These are phyloP conservation scores for Apodemia duryi DNA, from an alignment of 2,888 invertebrate species.

Conservation along the genomic window DNA sequence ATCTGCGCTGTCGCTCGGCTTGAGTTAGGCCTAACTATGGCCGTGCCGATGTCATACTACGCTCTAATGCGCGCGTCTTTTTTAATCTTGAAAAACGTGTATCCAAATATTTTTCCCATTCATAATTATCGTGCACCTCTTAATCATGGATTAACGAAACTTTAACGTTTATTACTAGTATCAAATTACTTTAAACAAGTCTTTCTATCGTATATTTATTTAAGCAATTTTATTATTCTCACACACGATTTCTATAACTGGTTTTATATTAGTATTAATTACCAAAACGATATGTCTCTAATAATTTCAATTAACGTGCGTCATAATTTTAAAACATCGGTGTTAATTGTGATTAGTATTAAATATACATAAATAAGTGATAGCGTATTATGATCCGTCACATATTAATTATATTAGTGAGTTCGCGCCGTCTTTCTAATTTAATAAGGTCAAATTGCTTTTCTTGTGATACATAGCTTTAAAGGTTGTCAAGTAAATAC, in stretches of 20 bases:
- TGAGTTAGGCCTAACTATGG: conserved; percentile 66
- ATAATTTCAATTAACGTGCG: background rate
- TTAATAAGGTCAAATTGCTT: too few species aligned
- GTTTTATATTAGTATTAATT: background rate
- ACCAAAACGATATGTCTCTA: background rate
- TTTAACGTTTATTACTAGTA: conserved; percentile 69
- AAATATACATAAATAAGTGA: background rate
- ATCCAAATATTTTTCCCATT: conserved; percentile 70
- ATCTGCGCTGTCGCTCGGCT: conserved; percentile 52
- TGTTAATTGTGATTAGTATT: background rate
- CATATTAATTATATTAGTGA: too few species aligned
- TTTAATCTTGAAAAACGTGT: conserved; percentile 60
- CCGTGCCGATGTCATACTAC: conserved; percentile 52
- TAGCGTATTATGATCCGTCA: too few species aligned
- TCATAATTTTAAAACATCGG: background rate
- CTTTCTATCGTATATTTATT: conserved; percentile 40
- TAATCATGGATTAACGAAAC: conserved; percentile 69
- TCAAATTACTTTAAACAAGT: conserved; percentile 52
- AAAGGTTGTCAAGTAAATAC: too few species aligned
- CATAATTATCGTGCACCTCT: conserved; percentile 55
- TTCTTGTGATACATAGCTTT: too few species aligned
- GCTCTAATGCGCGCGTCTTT: conserved; percentile 50
- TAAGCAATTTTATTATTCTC: conserved; percentile 42
- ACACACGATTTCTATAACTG: background rate
- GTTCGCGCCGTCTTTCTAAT: too few species aligned